phyloP scores from a whole-genome alignment of 1,140 invertebrate genomes.

The Archegozetes longisetosus region DNA sequence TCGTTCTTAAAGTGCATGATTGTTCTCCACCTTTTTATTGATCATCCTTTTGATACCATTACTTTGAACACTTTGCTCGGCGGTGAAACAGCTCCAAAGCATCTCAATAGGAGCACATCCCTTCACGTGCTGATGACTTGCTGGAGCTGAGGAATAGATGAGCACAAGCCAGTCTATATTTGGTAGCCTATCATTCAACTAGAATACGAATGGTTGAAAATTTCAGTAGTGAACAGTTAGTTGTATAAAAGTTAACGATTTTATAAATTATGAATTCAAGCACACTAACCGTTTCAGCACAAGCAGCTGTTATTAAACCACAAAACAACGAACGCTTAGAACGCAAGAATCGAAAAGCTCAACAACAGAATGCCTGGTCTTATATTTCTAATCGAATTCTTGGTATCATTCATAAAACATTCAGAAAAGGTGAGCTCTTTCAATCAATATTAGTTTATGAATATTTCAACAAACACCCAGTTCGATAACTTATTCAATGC shows the following conservation, averaged over 20 bases:
- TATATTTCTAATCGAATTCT: not conserved
- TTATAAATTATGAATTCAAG: not conserved
- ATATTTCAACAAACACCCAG: too few species aligned
- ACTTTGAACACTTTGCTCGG: too few species aligned
- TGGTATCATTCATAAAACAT: not conserved
- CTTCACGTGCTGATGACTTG: not conserved
- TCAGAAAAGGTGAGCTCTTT: not conserved
- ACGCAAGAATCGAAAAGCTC: not conserved
- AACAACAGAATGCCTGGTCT: not conserved
- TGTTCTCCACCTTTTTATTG: not conserved
- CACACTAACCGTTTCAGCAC: not conserved
- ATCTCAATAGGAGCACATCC: not conserved
- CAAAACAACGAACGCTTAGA: not conserved
- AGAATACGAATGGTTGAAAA: too few species aligned
- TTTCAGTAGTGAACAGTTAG: too few species aligned
- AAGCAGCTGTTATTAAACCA: not conserved
- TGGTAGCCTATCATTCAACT: too few species aligned
- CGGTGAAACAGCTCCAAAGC: too few species aligned
- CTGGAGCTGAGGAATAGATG: too few species aligned
- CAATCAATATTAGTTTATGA: too few species aligned
- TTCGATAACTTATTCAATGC: too few species aligned
- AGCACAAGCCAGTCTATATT: too few species aligned
- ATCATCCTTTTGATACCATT: too few species aligned
- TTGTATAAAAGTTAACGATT: too few species aligned
- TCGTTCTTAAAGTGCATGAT: not conserved